phyloP scores from a whole-genome alignment of 2,113 vertebrate genomes.

The Lanius collurio region DNA sequence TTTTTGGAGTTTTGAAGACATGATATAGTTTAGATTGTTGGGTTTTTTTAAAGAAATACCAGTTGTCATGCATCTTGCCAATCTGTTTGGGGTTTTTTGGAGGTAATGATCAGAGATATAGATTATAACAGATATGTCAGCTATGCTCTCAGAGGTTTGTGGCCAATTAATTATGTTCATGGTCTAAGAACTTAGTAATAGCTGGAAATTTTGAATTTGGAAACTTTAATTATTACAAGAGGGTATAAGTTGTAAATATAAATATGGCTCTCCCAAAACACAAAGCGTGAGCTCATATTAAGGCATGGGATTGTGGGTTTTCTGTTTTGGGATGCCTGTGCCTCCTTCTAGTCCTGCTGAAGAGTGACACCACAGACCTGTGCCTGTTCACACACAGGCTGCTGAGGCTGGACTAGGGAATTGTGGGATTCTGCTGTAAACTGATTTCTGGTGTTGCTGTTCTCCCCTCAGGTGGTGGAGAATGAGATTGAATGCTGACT shows the following conservation, averaged over 20 bases:
- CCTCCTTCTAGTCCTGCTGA: conserved; percentile 32
- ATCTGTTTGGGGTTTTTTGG: neutral
- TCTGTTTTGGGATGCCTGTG: conserved; percentile 18
- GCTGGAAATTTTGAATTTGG: neutral
- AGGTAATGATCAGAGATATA: neutral
- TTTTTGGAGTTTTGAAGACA: neutral
- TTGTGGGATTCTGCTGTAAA: conserved; percentile 80
- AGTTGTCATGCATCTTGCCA: neutral
- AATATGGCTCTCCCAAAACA: conserved; percentile 13
- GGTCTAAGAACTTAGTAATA: neutral
- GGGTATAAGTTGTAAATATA: neutral
- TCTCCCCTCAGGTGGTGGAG: conserved; percentile 83
- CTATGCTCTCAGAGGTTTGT: neutral
- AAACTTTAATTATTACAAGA: neutral
- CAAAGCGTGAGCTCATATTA: neutral
- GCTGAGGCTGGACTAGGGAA: conserved; percentile 87
- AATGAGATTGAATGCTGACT: conserved; percentile 79
- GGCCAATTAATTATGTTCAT: neutral
- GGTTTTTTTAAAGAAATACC: neutral
- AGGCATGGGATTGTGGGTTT: conserved; percentile 27
- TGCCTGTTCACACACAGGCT: conserved; percentile 76
- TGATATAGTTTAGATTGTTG: neutral
- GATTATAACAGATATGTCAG: neutral
- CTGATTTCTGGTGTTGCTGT: conserved; percentile 97
- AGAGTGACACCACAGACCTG: conserved; percentile 78